Base-by-base conservation (phyloP, 2,113 vertebrate genomes). In the Glareola pratincola region DNA sequence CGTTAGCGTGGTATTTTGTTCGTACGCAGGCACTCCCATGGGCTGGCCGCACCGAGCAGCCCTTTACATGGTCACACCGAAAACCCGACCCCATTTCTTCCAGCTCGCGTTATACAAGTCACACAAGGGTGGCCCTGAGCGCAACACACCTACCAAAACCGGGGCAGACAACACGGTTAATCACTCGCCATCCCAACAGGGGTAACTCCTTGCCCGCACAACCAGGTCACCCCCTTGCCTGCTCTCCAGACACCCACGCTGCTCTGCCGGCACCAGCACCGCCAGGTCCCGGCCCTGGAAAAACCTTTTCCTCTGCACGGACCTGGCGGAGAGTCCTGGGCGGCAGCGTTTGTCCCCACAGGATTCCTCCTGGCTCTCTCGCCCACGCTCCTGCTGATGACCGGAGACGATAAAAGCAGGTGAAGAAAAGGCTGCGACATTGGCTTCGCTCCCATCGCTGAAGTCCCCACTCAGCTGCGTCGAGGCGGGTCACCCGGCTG, bases 1-100 rank as follows among this genome's bases (percentile, higher is more conserved):
- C 0, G 1, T 48, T 11, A 51, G 30, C 1, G 3, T 2, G 4
- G 15, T 4, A 4, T 9, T 18, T 60, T 4, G 6, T 3, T 56
- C 2, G 1, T 14, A 19, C 2, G 2, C 17, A 4, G 45, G n/a
- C 29, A 14, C 9, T 36, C 7, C 34, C 10, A 0, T 4, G 47
- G 76, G 30, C 37, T 27, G 27, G 22, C 9, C 1, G 6, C 34
- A 8, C 17, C 1, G 3, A 27, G 54, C 47, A 24, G 47, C 67
- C 47, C 47, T 43, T 53, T 19, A 24, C 21, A 3, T 0, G 6
- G 22, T 37, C 37, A 47, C 66, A 15, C 47, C 11, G 2, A 63
- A 43, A 71, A 27, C 39, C n/a, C 2, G 10, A 48, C 12, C 50
- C 30, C 19, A 0, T 39, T n/a, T 10, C 57, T 63, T 8, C 39